Evolutionary conservation across 2,888 invertebrate species (phyloP), one percentile per base, ranked within the genome.

Genomic region (Tipula unca): DNA sequence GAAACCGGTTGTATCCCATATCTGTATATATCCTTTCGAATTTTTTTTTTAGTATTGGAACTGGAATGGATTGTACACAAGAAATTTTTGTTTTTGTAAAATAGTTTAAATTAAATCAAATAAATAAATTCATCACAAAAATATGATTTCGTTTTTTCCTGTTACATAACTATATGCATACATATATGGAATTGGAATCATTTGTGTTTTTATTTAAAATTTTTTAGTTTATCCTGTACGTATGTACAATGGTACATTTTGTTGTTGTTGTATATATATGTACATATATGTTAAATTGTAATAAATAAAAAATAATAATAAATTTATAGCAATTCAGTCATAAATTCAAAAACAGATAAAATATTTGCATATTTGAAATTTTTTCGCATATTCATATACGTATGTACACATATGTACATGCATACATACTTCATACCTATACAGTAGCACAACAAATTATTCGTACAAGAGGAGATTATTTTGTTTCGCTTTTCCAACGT

Each of bases 261-360:
- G 5, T 69, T 69, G 20, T 20, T 69, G 17, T n/a, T n/a, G n/a
- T n/a, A n/a, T n/a, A n/a, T n/a, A n/a, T n/a, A n/a, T n/a, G n/a
- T n/a, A n/a, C n/a, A n/a, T 48, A 48, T 1, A 48, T 48, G 48
- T 48, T 48, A 48, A 48, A 48, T 48, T 6, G 10, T 8, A 69
- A 69, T 69, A 69, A 69, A 69, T 69, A 25, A 69, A 69, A 69
- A 69, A 69, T 69, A 25, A 25, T 10, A 69, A 69, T 69, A 69
- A 69, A 69, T 69, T 69, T 69, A 69, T 25, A 69, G 69, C 69
- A 69, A 69, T 69, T 69, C 69, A 20, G 69, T 69, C 69, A 69
- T 69, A 69, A 69, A 69, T 69, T 69, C 69, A 69, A 69, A 69
- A 69, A 69, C 69, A 69, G 69, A 69, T 69, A 69, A 69, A 69